A percentile compares a stretch with the other conserved stretches of the same genome.
Conservation (phyloP, 2,797 vertebrate genomes). For the Sebastes vulpes region DNA sequence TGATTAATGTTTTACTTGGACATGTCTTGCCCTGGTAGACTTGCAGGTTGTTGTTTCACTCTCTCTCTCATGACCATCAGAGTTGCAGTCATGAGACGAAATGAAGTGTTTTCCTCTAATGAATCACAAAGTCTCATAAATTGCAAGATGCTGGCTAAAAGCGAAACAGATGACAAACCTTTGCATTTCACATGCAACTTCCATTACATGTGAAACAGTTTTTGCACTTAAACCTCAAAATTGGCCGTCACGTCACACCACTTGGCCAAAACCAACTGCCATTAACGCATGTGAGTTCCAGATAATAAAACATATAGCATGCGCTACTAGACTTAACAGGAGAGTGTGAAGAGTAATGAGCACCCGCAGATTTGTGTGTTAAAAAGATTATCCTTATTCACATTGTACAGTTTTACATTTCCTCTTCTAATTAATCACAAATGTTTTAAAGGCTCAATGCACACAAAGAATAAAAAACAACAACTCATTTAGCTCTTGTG, state of each 20-base stretch:
- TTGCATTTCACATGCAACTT: background rate
- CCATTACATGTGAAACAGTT: background rate
- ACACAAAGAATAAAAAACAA: background rate
- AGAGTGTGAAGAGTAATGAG: background rate
- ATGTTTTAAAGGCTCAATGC: background rate
- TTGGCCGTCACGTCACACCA: background rate
- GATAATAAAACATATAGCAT: background rate
- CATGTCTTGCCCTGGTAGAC: background rate
- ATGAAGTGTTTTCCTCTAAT: background rate
- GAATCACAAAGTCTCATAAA: background rate
- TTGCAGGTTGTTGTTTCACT: background rate
- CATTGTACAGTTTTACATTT: background rate
- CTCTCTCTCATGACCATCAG: background rate
- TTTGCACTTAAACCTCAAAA: background rate
- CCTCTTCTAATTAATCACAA: background rate
- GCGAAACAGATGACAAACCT: background rate
- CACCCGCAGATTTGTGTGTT: background rate
- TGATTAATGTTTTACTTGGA: slow-evolving; percentile 21
- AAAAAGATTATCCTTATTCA: background rate
- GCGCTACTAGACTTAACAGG: background rate
- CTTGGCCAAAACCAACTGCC: background rate
- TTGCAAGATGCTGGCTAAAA: background rate
- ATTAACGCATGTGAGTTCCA: background rate
- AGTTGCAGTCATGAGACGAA: background rate
- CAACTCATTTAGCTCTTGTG: background rate